phyloP scores from a whole-genome alignment of 1,140 invertebrate genomes.

The Radopholus similis region DNA sequence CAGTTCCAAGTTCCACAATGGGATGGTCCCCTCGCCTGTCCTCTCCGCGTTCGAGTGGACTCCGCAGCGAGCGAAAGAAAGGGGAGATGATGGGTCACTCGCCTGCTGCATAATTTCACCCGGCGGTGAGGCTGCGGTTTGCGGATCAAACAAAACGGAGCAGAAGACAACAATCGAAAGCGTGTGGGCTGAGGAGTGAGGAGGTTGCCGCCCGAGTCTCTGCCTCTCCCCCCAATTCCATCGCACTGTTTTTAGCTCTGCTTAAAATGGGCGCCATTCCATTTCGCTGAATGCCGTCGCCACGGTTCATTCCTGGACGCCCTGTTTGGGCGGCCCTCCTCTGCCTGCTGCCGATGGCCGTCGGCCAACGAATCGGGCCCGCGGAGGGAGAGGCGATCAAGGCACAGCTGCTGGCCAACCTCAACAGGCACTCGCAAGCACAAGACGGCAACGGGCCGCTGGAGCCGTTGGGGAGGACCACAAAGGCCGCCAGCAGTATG shows the following conservation, averaged over 20 bases:
- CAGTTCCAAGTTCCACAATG: too few species aligned
- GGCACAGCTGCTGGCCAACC: slow-evolving; percentile 17
- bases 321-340: background rate
- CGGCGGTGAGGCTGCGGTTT: too few species aligned
- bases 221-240: background rate
- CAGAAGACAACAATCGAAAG: too few species aligned
- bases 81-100: too few species aligned
- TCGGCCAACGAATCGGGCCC: background rate
- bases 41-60: too few species aligned
- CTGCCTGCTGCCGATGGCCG: background rate
- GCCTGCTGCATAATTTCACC: too few species aligned
- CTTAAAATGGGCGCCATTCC: too few species aligned
- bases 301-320: background rate
- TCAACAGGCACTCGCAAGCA: slow-evolving; percentile 11
- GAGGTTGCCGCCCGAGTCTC: background rate
- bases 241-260: background rate
- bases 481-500: background rate
- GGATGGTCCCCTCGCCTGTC: too few species aligned
- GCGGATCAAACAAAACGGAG: too few species aligned
- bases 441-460: background rate
- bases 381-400: slow-evolving; percentile 7
- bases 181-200: too few species aligned
- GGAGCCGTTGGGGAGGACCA: background rate
- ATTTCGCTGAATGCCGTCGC: too few species aligned
- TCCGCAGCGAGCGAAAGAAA: too few species aligned